Evolutionary conservation across 2,797 vertebrate species (phyloP), one percentile per base, ranked within the genome.

Genomic region (Pantherophis vulpinus): DNA sequence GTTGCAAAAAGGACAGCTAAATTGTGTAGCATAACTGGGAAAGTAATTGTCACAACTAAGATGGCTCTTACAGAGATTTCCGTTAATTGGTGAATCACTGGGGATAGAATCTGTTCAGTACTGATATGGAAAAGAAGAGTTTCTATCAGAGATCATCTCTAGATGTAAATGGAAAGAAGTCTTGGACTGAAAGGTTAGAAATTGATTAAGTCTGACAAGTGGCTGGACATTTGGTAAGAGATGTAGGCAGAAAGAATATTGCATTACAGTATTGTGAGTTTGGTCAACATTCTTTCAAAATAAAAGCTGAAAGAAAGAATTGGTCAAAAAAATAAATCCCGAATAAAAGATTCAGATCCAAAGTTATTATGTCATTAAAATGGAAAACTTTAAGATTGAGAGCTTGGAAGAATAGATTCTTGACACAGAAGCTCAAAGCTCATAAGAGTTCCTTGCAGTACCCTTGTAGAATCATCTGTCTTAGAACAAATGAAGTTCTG

Each of bases 71-170:
- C 91, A 59, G 47, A 70, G 23, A 92, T 42, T 96, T 95, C 94
- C 90, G 92, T 96, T 96, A 97, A 86, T 91, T 8, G 12, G 5
- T 94, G 95, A 94, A 96, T 92, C 93, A 95, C 94, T 95, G 93
- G 0, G 20, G 94, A 94, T 95, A 94, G 95, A 95, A 96, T 93
- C 92, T 93, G 93, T 95, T 95, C 86, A 74, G 61, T 7, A 88
- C 23, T 94, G 96, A 92, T 96, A 93, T n/a, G 91, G 94, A 95
- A 95, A 91, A 96, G 93, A 90, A 51, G 23, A 37, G 92, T 23
- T 94, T 91, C 91, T 91, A n/a, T 0, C 66, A 91, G 66, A 27
- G 29, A 83, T 94, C 51, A 27, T n/a, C 58, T 90, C 25, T 87
- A 18, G 60, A 37, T 0, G 0, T 2, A 0, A 70, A 3, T 23